phyloP scores from a whole-genome alignment of 2,113 vertebrate genomes.

The Rattus rattus region DNA sequence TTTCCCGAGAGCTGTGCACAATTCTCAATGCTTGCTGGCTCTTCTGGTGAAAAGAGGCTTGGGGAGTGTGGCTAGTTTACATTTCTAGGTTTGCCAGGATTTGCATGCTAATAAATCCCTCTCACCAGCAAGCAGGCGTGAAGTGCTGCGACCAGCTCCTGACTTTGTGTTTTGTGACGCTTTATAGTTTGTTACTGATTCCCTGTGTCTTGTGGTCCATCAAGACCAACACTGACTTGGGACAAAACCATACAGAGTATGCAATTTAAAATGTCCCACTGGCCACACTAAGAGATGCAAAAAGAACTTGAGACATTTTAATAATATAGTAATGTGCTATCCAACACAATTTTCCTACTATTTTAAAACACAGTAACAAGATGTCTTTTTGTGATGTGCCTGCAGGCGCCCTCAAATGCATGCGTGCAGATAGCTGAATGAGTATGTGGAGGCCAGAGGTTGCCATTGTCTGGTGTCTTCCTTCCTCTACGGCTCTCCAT shows the following conservation, averaged over 20 bases:
- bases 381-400: neutral
- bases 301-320: constrained; percentile 47
- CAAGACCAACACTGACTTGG: neutral
- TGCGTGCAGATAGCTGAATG: neutral
- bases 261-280: constrained; percentile 8
- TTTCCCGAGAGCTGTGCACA: neutral
- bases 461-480: neutral
- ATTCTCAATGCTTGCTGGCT: constrained; percentile 18
- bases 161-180: neutral
- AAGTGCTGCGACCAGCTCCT: neutral
- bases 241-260: neutral
- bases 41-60: neutral
- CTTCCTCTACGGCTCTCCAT: neutral
- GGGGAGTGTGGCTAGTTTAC: neutral
- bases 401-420: too few species aligned
- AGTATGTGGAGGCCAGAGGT: neutral
- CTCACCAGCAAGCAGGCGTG: neutral
- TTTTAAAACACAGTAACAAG: constrained; percentile 3
- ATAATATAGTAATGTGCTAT: constrained; percentile 15
- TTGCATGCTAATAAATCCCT: neutral
- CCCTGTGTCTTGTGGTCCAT: constrained; percentile 3
- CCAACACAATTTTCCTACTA: neutral
- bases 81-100: neutral
- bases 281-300: constrained; percentile 13
- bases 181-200: neutral